Base-by-base conservation (phyloP, 2,888 invertebrate genomes). In the Tuberolachnus salignus region DNA sequence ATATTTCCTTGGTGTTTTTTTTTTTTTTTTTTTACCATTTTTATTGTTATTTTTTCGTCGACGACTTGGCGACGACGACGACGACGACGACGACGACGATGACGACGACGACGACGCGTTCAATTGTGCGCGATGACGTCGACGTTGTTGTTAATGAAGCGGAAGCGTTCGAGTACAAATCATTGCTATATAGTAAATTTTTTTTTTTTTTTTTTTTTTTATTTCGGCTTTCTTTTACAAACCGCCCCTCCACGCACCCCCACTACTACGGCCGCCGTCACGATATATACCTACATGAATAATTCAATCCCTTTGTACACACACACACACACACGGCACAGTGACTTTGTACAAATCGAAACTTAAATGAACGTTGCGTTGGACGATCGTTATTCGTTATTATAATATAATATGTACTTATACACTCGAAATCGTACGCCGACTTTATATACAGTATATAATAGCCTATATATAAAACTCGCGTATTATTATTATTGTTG, bases 101-200 rank as follows among this genome's bases (percentile, higher is more conserved):
- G n/a, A n/a, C n/a, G n/a, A n/a, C n/a, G n/a, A n/a, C 57, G 55
- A 21, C 16, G 55, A 23, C 16, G 59, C 59, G n/a, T 75, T 75
- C 67, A 75, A 75, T 75, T 73, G 72, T 63, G 49, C 72, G 51
- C 72, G 61, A 73, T 73, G 72, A 73, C 72, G 72, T 72, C 72
- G 72, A 21, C 51, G 66, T 64, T 23, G 75, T 75, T 67, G 75
- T 75, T 75, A 75, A 75, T 75, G 75, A 75, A 75, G 75, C 75
- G 75, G 75, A 75, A 75, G 75, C 75, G 66, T 75, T 75, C 66
- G 66, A 57, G 75, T 75, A 75, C 75, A 75, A 75, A 75, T 75
- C 66, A 75, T 75, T 49, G 57, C 57, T 67, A 42, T n/a, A n/a
- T 67, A 67, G 67, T 75, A 66, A 44, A 42, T 74, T 44, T 63